These are phyloP conservation scores for Platypus cylindrus DNA, from an alignment of 2,888 invertebrate genomes.

Conservation along the genomic window DNA sequence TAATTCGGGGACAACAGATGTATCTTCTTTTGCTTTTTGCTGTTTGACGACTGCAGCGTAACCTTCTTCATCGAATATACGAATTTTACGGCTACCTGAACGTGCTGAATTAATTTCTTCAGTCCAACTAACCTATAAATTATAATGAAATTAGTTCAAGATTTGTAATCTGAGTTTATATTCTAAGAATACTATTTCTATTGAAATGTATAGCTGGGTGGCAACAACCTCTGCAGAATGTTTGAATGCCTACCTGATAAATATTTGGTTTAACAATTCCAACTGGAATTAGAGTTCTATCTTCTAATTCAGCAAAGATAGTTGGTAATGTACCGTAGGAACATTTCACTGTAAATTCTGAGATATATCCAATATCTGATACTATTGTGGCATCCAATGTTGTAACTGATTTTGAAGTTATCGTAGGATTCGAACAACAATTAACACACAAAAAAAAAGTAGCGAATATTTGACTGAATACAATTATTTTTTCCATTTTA, in stretches of 20 bases:
- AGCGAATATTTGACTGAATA: too few species aligned
- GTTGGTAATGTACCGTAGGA: conserved; percentile 46
- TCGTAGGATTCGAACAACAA: conserved; percentile 52
- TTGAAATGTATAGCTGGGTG: conserved; percentile 2
- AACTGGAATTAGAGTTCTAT: conserved; percentile 73
- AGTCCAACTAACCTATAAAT: conserved; percentile 76
- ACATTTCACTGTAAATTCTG: conserved; percentile 80
- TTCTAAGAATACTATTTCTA: conserved; percentile 1
- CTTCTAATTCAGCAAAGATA: conserved; percentile 80
- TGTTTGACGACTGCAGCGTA: conserved; percentile 78
- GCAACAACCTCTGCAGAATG: conserved; percentile 2
- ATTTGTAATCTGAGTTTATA: not conserved
- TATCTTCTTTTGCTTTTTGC: conserved; percentile 56
- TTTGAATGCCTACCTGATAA: conserved; percentile 66
- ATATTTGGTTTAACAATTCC: conserved; percentile 64
- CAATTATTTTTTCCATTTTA: too few species aligned
- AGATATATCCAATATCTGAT: conserved; percentile 79
- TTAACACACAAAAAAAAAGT: too few species aligned
- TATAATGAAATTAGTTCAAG: not conserved
- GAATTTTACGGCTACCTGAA: conserved; percentile 67
- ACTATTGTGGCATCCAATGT: conserved; percentile 88
- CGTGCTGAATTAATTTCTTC: conserved; percentile 74
- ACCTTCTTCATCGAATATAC: conserved; percentile 85
- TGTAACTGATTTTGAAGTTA: conserved; percentile 71
- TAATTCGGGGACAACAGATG: conserved; percentile 52